phyloP scores from a whole-genome alignment of 2,888 invertebrate species.

The Caenorhabditis parvicauda region DNA sequence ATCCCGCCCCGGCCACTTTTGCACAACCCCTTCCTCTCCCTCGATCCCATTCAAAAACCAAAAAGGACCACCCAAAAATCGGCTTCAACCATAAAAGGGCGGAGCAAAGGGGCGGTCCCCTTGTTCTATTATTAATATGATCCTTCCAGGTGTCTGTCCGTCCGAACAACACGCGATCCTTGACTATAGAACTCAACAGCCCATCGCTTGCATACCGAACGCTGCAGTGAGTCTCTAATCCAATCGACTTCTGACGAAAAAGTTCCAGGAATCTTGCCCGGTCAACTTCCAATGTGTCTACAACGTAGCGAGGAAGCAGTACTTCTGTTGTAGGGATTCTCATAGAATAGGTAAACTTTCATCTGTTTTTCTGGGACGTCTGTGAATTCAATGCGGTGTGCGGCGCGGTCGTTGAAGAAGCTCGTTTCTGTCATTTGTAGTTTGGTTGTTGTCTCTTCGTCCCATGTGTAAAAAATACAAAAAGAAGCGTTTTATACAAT shows the following conservation, averaged over 20 bases:
- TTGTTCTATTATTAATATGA: no score
- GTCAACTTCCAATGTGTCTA: constrained; percentile 43
- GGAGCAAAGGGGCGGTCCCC: no score
- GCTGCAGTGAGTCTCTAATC: constrained; percentile 2
- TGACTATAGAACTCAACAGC: constrained; percentile 40
- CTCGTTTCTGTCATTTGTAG: no score
- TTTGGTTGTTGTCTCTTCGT: no score
- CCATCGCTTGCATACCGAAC: constrained; percentile 42
- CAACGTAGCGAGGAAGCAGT: constrained; percentile 39
- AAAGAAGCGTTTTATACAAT: no score
- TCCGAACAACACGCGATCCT: constrained; percentile 44
- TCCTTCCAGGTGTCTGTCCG: constrained; percentile 52
- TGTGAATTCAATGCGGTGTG: background rate
- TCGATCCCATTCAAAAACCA: no score
- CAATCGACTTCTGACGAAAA: background rate
- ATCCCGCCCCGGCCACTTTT: no score
- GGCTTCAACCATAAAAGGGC: no score
- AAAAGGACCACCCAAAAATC: no score
- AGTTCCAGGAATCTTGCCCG: constrained; percentile 36
- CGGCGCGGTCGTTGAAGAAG: no score
- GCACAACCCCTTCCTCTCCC: no score
- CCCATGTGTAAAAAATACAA: no score
- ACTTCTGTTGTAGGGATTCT: constrained; percentile 49
- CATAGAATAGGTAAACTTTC: constrained; percentile 5
- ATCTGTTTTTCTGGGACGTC: background rate